A percentile compares a stretch with the other conserved stretches of the same genome.
Evolutionary conservation across 2,888 invertebrate species (phyloP).

Genomic region (Cephus nigrinus): DNA sequence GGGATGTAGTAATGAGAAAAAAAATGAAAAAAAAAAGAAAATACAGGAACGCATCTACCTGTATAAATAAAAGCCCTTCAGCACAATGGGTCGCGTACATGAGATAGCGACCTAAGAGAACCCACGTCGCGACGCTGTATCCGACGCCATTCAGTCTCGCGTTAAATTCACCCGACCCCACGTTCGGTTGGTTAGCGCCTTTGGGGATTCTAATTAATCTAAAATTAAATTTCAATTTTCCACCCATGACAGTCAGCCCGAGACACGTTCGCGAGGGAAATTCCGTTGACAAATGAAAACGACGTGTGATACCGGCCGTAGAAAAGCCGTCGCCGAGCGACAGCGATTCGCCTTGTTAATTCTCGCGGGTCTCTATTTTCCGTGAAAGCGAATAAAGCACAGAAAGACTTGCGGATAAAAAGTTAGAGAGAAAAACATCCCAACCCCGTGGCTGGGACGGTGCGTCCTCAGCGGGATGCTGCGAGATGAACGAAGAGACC

Average conservation of each 20-base stretch:
- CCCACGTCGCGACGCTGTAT: background rate
- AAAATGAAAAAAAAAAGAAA: background rate
- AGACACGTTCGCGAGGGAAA: constrained; percentile 27
- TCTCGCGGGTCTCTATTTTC: background rate
- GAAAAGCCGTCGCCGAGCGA: background rate
- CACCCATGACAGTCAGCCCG: background rate
- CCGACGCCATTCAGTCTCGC: background rate
- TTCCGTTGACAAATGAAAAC: constrained; percentile 41
- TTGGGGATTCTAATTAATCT: constrained; percentile 16
- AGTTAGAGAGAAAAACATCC: background rate
- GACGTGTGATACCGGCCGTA: background rate
- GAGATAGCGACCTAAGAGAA: background rate
- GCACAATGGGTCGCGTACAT: background rate
- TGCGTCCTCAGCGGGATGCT: background rate
- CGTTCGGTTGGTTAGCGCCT: background rate
- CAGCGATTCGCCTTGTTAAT: background rate
- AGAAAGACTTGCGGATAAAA: background rate
- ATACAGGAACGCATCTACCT: background rate
- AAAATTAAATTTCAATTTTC: constrained; percentile 20
- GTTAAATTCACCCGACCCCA: background rate
- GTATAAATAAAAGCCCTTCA: background rate
- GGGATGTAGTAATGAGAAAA: background rate
- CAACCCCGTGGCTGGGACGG: background rate
- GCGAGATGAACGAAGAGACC: background rate
- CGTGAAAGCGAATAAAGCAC: background rate